Percentiles rank a stretch among this genome's conserved stretches.
These are phyloP conservation scores for Triplophysa tibetana DNA, from an alignment of 2,113 vertebrate species.

Conservation along the genomic window DNA sequence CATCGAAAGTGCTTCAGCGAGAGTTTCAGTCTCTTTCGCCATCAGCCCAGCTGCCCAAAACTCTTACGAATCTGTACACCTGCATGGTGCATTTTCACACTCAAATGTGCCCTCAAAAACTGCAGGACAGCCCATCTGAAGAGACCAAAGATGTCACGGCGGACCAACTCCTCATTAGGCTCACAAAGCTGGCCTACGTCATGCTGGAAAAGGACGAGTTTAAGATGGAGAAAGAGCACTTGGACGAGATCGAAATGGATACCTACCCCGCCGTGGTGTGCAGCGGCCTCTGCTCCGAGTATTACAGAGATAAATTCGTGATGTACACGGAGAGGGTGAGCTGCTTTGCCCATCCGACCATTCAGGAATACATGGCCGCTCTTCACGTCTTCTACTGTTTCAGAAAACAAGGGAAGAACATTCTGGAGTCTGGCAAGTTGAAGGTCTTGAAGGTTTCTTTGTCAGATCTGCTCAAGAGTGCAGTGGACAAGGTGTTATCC, in stretches of 20 bases:
- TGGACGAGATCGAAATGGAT: slow-evolving; percentile 29
- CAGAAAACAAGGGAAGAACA: slow-evolving; percentile 60
- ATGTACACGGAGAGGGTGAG: slow-evolving; percentile 60
- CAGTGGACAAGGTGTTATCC: slow-evolving; percentile 63
- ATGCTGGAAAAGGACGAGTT: slow-evolving; percentile 65
- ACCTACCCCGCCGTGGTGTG: slow-evolving; percentile 55
- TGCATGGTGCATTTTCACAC: slow-evolving; percentile 59
- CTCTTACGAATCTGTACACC: slow-evolving; percentile 69
- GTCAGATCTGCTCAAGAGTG: slow-evolving; percentile 57
- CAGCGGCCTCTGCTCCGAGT: slow-evolving; percentile 66
- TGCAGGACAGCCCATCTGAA: slow-evolving; percentile 30
- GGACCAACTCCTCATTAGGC: slow-evolving; percentile 60
- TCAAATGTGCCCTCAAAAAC: slow-evolving; percentile 32
- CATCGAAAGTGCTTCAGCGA: slow-evolving; percentile 55
- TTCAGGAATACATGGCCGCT: slow-evolving; percentile 76
- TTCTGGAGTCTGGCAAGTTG: slow-evolving; percentile 57
- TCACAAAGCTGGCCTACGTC: slow-evolving; percentile 66
- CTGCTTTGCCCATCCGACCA: slow-evolving; percentile 71
- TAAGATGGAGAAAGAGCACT: slow-evolving; percentile 50
- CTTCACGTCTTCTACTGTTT: slow-evolving; percentile 66
- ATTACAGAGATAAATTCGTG: slow-evolving; percentile 48
- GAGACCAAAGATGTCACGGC: slow-evolving; percentile 27
- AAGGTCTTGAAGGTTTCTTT: slow-evolving; percentile 34
- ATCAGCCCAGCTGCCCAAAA: slow-evolving; percentile 51
- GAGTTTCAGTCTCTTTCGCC: slow-evolving; percentile 40